These are phyloP conservation scores for Laticauda colubrina DNA, from an alignment of 2,113 vertebrate genomes.

Conservation along the genomic window DNA sequence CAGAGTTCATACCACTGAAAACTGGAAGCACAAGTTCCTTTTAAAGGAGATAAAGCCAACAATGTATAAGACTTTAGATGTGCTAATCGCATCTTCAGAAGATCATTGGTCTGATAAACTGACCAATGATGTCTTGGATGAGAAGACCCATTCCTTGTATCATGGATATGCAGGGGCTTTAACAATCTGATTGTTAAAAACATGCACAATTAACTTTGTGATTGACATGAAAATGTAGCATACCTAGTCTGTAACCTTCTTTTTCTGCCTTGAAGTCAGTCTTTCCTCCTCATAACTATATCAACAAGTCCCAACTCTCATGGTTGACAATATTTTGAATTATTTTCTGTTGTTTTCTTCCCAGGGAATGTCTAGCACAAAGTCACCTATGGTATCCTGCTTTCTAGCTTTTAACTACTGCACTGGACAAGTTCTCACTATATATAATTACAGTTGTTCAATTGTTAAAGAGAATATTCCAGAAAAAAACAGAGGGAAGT, in stretches of 20 bases:
- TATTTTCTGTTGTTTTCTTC: neutral
- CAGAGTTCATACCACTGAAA: neutral
- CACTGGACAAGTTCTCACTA: neutral
- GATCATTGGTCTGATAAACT: neutral
- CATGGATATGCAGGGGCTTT: neutral
- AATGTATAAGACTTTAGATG: neutral
- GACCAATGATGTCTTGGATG: neutral
- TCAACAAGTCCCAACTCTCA: neutral
- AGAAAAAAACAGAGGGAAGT: neutral
- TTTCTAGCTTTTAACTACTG: neutral
- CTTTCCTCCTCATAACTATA: neutral
- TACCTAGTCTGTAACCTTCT: neutral
- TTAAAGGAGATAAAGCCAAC: neutral
- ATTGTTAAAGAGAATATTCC: neutral
- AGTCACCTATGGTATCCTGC: neutral
- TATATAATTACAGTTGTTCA: neutral
- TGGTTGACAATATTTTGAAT: neutral
- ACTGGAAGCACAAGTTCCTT: neutral
- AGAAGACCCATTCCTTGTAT: neutral
- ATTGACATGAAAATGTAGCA: neutral
- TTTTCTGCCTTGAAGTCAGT: neutral
- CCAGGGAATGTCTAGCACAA: neutral
- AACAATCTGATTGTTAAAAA: neutral
- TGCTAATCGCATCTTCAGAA: neutral
- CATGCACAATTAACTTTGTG: neutral